These are phyloP conservation scores for Sinelater perroti DNA, from an alignment of 2,888 invertebrate species.

Conservation along the genomic window DNA sequence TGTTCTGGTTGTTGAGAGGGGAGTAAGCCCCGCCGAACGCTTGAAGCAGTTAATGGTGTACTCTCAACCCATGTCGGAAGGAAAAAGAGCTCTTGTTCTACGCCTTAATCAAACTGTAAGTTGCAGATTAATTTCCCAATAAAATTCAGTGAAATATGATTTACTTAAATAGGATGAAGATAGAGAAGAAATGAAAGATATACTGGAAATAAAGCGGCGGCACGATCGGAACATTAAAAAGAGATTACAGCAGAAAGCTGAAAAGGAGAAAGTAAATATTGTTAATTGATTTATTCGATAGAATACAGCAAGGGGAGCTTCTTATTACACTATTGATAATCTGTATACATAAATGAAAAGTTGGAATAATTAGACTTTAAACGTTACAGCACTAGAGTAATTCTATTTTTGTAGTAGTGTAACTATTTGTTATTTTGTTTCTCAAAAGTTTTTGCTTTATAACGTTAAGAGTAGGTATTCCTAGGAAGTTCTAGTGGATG, in stretches of 20 bases:
- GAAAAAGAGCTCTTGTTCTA: slow-evolving; percentile 84
- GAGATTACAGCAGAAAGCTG: slow-evolving; percentile 42
- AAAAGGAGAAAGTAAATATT: slow-evolving; percentile 2
- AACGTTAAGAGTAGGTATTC: too few species aligned
- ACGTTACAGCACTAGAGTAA: too few species aligned
- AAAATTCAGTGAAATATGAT: background rate
- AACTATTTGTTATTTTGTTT: too few species aligned
- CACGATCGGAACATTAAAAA: slow-evolving; percentile 83
- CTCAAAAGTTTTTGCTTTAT: too few species aligned
- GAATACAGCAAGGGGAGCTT: too few species aligned
- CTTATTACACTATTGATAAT: too few species aligned
- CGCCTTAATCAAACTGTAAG: slow-evolving; percentile 88
- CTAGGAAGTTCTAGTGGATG: too few species aligned
- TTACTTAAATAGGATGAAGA: slow-evolving; percentile 79
- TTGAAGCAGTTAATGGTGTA: slow-evolving; percentile 87
- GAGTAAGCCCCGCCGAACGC: slow-evolving; percentile 90
- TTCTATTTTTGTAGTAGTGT: too few species aligned
- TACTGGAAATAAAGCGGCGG: slow-evolving; percentile 87
- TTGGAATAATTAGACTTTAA: too few species aligned
- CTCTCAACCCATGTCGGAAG: slow-evolving; percentile 93
- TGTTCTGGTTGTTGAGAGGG: slow-evolving; percentile 95
- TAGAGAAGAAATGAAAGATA: slow-evolving; percentile 93
- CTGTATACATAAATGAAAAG: too few species aligned
- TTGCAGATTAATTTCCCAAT: slow-evolving; percentile 3
- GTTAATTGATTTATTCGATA: too few species aligned